Conservation (phyloP, 2,113 vertebrate species). For the Larimichthys crocea region DNA sequence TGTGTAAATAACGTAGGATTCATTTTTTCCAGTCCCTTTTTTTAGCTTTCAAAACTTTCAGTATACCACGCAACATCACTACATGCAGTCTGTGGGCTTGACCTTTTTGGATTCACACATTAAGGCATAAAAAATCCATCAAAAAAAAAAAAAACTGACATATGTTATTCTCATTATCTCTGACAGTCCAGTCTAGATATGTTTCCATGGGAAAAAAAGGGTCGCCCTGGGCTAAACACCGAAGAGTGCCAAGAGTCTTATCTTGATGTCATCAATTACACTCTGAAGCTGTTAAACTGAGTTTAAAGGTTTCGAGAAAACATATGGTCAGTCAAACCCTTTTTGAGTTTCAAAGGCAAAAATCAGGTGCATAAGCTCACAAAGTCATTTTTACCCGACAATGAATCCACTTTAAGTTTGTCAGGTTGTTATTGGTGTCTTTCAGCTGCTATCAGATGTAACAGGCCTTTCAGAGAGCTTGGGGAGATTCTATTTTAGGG, state of each 20-base stretch:
- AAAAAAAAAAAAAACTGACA: constrained; percentile 13
- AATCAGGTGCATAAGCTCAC: neutral
- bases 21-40: neutral
- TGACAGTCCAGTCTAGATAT: constrained; percentile 23
- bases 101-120: constrained; percentile 16
- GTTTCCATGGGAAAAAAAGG: constrained; percentile 58
- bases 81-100: neutral
- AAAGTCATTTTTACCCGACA: neutral
- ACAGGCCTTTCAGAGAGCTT: neutral
- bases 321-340: neutral
- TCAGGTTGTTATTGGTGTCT: neutral
- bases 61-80: neutral
- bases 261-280: constrained; percentile 61
- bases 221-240: constrained; percentile 43
- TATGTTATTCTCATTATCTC: constrained; percentile 52
- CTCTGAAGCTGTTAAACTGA: constrained; percentile 35
- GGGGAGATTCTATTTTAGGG: neutral
- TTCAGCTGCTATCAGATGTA: neutral
- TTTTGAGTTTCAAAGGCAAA: constrained; percentile 14
- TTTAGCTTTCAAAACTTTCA: neutral
- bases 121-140: constrained; percentile 18
- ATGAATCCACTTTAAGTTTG: neutral
- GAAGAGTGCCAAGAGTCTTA: constrained; percentile 54
- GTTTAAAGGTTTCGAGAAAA: constrained; percentile 29
- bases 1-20: neutral